Evolutionary conservation across 2,113 vertebrate species (phyloP).

Genomic region (Bos javanicus): DNA sequence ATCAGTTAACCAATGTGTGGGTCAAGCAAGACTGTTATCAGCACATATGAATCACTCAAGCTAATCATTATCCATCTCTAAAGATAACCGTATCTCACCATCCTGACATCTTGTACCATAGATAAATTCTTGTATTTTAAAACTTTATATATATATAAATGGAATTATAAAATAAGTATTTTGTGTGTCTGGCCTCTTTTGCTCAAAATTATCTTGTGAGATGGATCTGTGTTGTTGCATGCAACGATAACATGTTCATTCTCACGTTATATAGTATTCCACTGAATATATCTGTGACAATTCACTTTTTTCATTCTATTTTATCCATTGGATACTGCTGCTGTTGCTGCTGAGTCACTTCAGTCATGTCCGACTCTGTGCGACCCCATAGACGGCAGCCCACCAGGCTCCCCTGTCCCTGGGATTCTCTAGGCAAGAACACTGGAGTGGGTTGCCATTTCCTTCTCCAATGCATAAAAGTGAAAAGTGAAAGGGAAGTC

Average conservation of each 20-base stretch:
- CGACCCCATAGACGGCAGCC: no score
- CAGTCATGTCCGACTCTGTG: no score
- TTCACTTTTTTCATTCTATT: not conserved
- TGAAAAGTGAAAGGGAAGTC: no score
- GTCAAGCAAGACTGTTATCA: not conserved
- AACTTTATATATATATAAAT: not conserved
- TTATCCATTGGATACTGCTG: not conserved
- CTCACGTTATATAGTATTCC: not conserved
- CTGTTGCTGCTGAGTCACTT: no score
- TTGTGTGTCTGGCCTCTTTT: not conserved
- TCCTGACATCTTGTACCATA: not conserved
- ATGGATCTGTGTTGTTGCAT: not conserved
- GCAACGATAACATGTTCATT: not conserved
- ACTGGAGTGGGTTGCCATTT: no score
- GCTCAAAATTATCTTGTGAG: not conserved
- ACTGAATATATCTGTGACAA: not conserved
- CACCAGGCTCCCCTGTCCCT: no score
- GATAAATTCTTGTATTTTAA: not conserved
- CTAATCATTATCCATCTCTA: not conserved
- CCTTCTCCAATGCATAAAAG: no score
- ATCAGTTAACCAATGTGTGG: not conserved
- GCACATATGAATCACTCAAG: not conserved
- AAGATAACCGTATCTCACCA: not conserved
- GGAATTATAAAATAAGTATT: not conserved
- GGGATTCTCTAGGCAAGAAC: no score